phyloP scores from a whole-genome alignment of 2,888 invertebrate genomes.

The Apocheima hispidaria region DNA sequence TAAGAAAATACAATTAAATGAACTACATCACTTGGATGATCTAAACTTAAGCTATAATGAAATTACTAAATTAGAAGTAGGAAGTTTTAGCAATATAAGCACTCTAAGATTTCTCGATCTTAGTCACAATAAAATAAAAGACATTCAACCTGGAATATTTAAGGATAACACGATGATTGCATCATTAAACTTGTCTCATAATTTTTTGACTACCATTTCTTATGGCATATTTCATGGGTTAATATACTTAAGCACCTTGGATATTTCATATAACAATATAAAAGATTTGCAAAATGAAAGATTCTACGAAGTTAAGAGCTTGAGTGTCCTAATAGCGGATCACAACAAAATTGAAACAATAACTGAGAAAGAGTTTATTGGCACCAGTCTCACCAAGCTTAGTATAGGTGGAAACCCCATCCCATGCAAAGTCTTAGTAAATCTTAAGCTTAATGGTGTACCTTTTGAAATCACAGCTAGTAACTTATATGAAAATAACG shows the following conservation, averaged over 20 bases:
- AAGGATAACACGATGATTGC: slow-evolving; percentile 58
- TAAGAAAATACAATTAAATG: slow-evolving; percentile 50
- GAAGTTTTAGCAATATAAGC: slow-evolving; percentile 54
- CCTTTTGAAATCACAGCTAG: slow-evolving; percentile 57
- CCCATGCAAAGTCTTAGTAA: slow-evolving; percentile 61
- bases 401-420: slow-evolving; percentile 75
- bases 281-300: slow-evolving; percentile 62
- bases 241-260: slow-evolving; percentile 56
- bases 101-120: slow-evolving; percentile 58
- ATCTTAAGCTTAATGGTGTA: slow-evolving; percentile 47
- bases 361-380: slow-evolving; percentile 57
- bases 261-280: slow-evolving; percentile 68
- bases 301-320: slow-evolving; percentile 60
- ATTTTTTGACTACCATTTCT: slow-evolving; percentile 54
- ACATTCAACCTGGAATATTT: slow-evolving; percentile 67
- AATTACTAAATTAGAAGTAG: slow-evolving; percentile 53
- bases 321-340: slow-evolving; percentile 63
- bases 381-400: slow-evolving; percentile 54
- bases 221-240: slow-evolving; percentile 69
- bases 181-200: slow-evolving; percentile 68
- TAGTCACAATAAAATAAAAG: slow-evolving; percentile 64
- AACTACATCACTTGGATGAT: slow-evolving; percentile 48
- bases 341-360: slow-evolving; percentile 63
- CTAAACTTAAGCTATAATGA: slow-evolving; percentile 60
- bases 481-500: slow-evolving; percentile 47